Evolutionary conservation across 2,797 vertebrate species (phyloP).

Genomic region (Spea hammondii): DNA sequence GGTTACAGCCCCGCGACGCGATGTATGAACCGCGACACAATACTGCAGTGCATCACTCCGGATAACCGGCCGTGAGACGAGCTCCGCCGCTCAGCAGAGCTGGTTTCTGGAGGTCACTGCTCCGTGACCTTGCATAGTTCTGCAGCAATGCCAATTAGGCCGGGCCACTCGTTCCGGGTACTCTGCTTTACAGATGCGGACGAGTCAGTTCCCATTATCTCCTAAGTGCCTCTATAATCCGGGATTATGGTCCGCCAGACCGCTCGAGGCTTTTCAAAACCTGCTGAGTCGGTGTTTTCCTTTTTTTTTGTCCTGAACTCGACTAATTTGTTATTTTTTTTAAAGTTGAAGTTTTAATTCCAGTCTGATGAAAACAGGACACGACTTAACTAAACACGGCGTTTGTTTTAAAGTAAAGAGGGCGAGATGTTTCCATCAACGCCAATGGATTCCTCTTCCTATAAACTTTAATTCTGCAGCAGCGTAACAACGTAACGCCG

Average conservation of each 20-base stretch:
- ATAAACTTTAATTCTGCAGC: no score
- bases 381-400: no score
- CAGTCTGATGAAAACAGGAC: no score
- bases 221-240: constrained; percentile 45
- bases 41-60: not conserved
- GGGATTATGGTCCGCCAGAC: not conserved
- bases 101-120: constrained; percentile 47
- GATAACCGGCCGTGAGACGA: not conserved
- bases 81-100: constrained; percentile 47
- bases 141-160: constrained; percentile 48
- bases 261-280: not conserved
- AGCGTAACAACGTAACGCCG: no score
- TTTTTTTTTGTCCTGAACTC: no score
- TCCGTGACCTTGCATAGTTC: constrained; percentile 49
- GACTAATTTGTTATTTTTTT: no score
- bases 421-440: no score
- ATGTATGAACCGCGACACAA: not conserved
- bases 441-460: no score
- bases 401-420: no score
- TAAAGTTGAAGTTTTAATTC: no score
- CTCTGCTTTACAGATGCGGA: constrained; percentile 53
- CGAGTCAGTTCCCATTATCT: constrained; percentile 56
- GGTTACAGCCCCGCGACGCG: not conserved
- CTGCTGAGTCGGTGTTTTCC: not conserved
- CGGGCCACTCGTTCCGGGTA: constrained; percentile 44